Evolutionary conservation across 2,113 vertebrate genomes (phyloP).

Genomic region (Nasalis larvatus): DNA sequence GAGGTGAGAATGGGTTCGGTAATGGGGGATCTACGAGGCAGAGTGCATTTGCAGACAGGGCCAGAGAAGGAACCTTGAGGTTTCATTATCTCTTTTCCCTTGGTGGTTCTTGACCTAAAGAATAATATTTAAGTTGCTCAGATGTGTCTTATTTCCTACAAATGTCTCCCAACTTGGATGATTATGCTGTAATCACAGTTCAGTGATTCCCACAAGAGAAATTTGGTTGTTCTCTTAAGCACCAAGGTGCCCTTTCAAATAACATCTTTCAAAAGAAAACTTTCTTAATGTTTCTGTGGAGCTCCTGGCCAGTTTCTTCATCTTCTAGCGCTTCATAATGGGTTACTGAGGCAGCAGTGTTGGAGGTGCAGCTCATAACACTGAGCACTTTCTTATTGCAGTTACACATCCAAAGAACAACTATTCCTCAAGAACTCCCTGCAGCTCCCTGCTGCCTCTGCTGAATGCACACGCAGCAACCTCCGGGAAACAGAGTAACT

Average conservation of each 20-base stretch:
- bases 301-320: background rate
- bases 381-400: conserved; percentile 62
- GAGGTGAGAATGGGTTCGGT: background rate
- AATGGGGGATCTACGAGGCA: background rate
- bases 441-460: conserved; percentile 80
- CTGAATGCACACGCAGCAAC: conserved; percentile 53
- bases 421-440: conserved; percentile 85
- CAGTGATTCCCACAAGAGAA: background rate
- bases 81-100: background rate
- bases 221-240: background rate
- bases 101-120: background rate
- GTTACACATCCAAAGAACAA: conserved; percentile 89
- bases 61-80: background rate
- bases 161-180: background rate
- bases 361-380: background rate
- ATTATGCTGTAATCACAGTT: background rate
- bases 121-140: background rate
- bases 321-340: background rate
- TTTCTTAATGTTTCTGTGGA: background rate
- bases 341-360: background rate
- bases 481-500: conserved; percentile 78
- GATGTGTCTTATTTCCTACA: background rate
- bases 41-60: too few relatives aligned
- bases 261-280: background rate
- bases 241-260: background rate